Evolutionary conservation across 1,140 invertebrate genomes (phyloP), one percentile per base, ranked within the genome.

Genomic region (Delia radicum): DNA sequence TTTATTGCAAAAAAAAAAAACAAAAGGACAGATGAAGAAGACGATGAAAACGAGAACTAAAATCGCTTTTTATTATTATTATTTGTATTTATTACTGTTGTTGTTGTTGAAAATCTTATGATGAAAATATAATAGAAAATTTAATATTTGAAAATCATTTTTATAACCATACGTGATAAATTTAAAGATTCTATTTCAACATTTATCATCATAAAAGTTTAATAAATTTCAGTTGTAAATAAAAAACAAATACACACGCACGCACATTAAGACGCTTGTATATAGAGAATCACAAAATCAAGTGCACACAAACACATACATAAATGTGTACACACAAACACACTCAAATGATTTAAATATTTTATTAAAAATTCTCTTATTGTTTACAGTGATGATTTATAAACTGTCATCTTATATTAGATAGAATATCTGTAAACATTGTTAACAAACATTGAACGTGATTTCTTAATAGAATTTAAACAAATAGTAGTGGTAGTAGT

Each of bases 351-450:
- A 69, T 69, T 69, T 69, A 69, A 69, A 69, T 69, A 69, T 69
- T 69, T 33, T 69, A 69, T 37, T 69, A 69, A 55, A 69, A 69
- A 69, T 33, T 69, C 31, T 69, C 31, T 69, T 65, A 65, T 65
- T 69, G 65, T 69, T 69, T 33, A 69, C 29, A 33, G 31, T 69
- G 65, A 69, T 69, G 65, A 69, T 69, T 69, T 69, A 69, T 69
- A 69, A 69, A 69, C 29, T 69, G 65, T 69, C 65, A 69, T 33
- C 65, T 69, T 33, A 13, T 37, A 37, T 69, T 37, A 37, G 29
- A 69, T 21, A 69, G 5, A 37, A 69, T 69, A 69, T 69, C 65
- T 69, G 65, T 69, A 69, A 69, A 69, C 65, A 69, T 69, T 69
- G 65, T 33, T 69, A 69, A 33, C 65, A 69, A 69, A 69, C 65